Evolutionary conservation across 2,113 vertebrate species (phyloP).

Genomic region (Hemiscyllium ocellatum): DNA sequence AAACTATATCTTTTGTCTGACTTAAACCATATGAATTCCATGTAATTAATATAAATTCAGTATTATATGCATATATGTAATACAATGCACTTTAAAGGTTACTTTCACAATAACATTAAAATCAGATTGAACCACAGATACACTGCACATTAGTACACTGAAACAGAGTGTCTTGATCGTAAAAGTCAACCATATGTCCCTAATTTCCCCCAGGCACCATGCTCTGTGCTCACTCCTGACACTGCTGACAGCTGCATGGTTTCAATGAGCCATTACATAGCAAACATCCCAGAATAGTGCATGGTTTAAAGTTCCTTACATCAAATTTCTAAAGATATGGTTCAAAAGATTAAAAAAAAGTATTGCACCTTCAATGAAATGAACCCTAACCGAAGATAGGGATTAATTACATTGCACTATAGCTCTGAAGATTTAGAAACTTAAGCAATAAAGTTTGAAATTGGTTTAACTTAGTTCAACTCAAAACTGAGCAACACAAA

Average conservation of each 20-base stretch:
- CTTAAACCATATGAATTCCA: not conserved
- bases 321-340: not conserved
- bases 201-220: not conserved
- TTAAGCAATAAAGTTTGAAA: not conserved
- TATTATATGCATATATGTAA: not conserved
- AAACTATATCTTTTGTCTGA: not conserved
- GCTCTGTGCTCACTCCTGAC: not conserved
- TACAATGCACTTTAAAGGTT: not conserved
- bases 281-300: not conserved
- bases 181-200: not conserved
- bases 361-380: slow-evolving; percentile 25
- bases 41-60: not conserved
- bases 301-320: not conserved
- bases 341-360: not conserved
- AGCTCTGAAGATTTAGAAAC: not conserved
- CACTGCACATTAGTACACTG: not conserved
- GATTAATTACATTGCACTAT: not conserved
- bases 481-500: not conserved
- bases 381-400: not conserved
- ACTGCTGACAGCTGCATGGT: not conserved
- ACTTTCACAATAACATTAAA: not conserved
- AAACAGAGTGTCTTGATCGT: not conserved
- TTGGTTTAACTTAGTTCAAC: not conserved
- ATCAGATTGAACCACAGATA: not conserved
- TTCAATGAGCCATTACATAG: not conserved